Evolutionary conservation across 92 coral and sea anemone species (phyloP).

Genomic region (Zoanthus gigantus): DNA sequence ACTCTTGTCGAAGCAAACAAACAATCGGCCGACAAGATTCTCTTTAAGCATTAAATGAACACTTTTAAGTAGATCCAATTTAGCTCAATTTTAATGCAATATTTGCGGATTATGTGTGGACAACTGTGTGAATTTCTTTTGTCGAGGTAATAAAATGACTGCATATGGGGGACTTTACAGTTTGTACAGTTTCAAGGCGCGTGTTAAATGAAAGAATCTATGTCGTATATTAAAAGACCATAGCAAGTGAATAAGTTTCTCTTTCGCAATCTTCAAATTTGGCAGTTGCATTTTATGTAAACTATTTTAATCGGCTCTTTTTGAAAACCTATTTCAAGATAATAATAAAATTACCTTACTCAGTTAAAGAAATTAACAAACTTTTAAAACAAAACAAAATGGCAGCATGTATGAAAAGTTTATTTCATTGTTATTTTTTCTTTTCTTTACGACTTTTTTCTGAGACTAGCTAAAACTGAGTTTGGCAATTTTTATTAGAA

Average conservation of each 20-base stretch:
- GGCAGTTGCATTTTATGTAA: neutral
- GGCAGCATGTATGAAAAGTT: neutral
- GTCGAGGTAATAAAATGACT: no score
- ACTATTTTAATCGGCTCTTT: neutral
- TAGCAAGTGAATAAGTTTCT: neutral
- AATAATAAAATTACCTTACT: no score
- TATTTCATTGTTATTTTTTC: no score
- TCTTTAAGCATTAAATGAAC: no score
- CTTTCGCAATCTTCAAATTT: slow-evolving; percentile 6
- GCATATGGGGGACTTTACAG: no score
- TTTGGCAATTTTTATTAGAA: neutral
- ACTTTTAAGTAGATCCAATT: no score
- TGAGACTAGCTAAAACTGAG: neutral
- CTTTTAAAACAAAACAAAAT: neutral
- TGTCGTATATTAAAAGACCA: slow-evolving; percentile 17
- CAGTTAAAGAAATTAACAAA: neutral
- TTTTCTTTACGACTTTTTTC: neutral
- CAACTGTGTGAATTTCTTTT: no score
- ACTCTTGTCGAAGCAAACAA: no score
- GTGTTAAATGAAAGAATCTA: neutral
- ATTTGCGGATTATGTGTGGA: no score
- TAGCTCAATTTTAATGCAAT: no score
- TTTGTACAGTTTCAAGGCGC: neutral
- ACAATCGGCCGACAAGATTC: no score
- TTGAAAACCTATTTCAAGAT: neutral